Conservation (phyloP, 1,140 invertebrate genomes). For the Aphis gossypii region DNA sequence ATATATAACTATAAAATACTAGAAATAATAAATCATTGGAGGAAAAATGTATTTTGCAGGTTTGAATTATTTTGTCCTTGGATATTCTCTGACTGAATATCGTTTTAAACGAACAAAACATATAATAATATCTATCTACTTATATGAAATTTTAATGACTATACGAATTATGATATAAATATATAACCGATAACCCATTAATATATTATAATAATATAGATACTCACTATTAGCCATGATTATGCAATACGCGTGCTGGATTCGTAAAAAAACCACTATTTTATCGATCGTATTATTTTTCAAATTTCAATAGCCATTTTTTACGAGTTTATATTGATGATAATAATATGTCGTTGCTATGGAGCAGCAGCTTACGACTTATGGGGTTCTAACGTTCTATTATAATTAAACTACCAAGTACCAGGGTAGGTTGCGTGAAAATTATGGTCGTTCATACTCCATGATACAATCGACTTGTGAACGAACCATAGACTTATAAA, state of each 20-base stretch:
- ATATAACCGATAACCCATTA: neutral
- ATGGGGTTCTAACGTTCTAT: neutral
- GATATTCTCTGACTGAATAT: neutral
- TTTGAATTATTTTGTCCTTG: neutral
- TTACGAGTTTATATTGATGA: neutral
- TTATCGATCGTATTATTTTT: neutral
- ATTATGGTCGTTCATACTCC: neutral
- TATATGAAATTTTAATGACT: neutral
- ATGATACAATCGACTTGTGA: neutral
- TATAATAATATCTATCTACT: neutral
- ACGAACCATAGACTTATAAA: neutral
- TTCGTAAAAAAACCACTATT: neutral
- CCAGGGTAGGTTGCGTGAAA: neutral
- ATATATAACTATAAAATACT: too few relatives aligned
- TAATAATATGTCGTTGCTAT: neutral
- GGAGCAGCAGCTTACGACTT: neutral
- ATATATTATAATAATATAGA: neutral
- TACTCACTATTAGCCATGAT: slow-evolving; percentile 37
- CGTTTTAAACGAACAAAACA: too few relatives aligned
- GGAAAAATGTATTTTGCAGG: neutral
- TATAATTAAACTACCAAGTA: neutral
- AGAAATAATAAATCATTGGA: neutral
- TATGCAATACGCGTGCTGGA: neutral
- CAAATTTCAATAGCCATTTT: neutral
- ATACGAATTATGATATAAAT: neutral